A percentile compares a stretch with the other conserved stretches of the same genome.
These are phyloP conservation scores for Muscicapa striata DNA, from an alignment of 2,797 vertebrate genomes.

Conservation along the genomic window DNA sequence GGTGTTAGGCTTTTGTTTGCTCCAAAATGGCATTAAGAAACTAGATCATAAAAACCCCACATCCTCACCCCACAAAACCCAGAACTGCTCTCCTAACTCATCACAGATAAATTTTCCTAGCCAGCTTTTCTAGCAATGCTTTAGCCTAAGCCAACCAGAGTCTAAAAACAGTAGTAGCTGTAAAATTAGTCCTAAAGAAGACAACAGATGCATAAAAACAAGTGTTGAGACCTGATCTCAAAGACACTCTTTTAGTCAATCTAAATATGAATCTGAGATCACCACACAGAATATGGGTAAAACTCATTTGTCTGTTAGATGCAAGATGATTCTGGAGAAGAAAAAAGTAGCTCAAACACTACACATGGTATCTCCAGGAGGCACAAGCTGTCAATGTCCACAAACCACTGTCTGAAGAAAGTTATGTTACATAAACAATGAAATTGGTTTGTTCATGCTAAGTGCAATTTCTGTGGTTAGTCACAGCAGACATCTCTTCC, in stretches of 20 bases:
- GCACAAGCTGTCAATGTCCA: background rate
- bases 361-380: background rate
- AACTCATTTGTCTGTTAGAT: background rate
- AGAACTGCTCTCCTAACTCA: background rate
- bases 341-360: background rate
- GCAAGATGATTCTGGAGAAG: background rate
- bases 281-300: background rate
- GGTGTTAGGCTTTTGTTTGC: background rate
- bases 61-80: background rate
- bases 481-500: background rate
- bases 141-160: background rate
- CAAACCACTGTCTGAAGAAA: background rate
- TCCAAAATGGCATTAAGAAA: background rate
- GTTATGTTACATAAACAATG: background rate
- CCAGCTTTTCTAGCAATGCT: background rate
- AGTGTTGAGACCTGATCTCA: background rate
- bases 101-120: background rate
- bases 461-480: background rate
- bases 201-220: background rate
- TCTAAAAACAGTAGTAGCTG: background rate
- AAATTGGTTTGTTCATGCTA: background rate
- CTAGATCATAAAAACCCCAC: background rate
- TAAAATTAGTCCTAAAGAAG: background rate
- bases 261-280: background rate
- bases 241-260: background rate